Conservation (phyloP, 2,797 vertebrate species). For the Microctenopoma lineatum region DNA sequence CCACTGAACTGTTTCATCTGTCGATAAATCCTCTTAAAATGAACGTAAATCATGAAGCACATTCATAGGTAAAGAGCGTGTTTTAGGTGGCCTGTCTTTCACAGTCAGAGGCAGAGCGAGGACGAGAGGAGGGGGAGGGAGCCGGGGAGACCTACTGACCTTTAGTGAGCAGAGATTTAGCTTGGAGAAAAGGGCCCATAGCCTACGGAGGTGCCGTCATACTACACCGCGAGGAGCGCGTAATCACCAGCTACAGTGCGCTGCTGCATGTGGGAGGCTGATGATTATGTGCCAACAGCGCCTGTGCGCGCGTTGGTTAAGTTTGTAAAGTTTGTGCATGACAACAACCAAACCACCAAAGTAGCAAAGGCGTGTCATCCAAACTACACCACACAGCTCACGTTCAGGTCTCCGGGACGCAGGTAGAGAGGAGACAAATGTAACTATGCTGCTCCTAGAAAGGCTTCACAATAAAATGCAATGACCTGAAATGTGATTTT, state of each 20-base stretch:
- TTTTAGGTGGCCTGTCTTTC: slow-evolving; percentile 60
- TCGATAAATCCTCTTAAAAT: slow-evolving; percentile 49
- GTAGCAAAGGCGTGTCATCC: slow-evolving; percentile 63
- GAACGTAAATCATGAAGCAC: slow-evolving; percentile 68
- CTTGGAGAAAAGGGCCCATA: slow-evolving; percentile 62
- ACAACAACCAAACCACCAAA: slow-evolving; percentile 65
- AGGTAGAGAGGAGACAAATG: slow-evolving; percentile 55
- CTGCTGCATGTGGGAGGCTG: slow-evolving; percentile 72
- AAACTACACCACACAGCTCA: slow-evolving; percentile 43
- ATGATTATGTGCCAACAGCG: slow-evolving; percentile 70
- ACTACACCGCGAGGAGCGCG: slow-evolving; percentile 71
- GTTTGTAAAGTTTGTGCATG: slow-evolving; percentile 74
- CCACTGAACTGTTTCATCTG: slow-evolving; percentile 21
- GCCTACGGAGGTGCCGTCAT: slow-evolving; percentile 70
- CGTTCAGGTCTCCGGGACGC: slow-evolving; percentile 48
- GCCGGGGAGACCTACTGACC: slow-evolving; percentile 78
- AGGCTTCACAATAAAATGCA: slow-evolving; percentile 43
- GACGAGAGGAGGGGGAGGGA: slow-evolving; percentile 36
- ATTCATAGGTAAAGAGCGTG: slow-evolving; percentile 59
- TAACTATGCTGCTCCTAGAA: slow-evolving; percentile 30
- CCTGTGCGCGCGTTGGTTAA: slow-evolving; percentile 64
- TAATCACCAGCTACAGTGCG: slow-evolving; percentile 61
- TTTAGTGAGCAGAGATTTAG: slow-evolving; percentile 81
- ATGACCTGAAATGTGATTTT: slow-evolving; percentile 44
- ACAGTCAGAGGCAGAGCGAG: slow-evolving; percentile 54